Conservation (phyloP, 2,888 invertebrate genomes). For the Andrena chrysosceles region DNA sequence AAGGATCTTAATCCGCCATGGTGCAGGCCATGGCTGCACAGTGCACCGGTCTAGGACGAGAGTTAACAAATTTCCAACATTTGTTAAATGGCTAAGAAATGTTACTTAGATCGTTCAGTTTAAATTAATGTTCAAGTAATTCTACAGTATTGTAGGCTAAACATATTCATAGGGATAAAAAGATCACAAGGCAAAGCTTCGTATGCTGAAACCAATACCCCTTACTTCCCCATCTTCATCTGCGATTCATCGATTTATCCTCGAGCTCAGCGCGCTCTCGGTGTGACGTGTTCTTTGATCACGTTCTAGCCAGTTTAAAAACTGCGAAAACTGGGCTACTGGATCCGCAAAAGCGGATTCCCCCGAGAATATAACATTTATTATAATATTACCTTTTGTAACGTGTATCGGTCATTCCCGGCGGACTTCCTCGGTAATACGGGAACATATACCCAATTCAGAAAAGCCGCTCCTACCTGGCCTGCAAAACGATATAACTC, state of each 20-base stretch:
- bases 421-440: neutral
- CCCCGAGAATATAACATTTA: constrained; percentile 26
- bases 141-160: too few species aligned
- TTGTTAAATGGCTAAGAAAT: too few species aligned
- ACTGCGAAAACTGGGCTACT: neutral
- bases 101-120: too few species aligned
- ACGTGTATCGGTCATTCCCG: constrained; percentile 23
- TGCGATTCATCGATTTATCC: constrained; percentile 18
- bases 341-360: constrained; percentile 31
- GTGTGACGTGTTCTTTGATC: constrained; percentile 27
- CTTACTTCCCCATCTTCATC: too few species aligned
- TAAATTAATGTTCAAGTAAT: too few species aligned
- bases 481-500: neutral
- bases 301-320: constrained; percentile 5
- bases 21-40: neutral
- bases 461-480: neutral
- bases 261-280: neutral
- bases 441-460: neutral
- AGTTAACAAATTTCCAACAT: too few species aligned
- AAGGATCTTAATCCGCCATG: constrained; percentile 37
- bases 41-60: neutral
- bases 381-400: constrained; percentile 44
- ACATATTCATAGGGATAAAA: too few species aligned
- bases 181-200: too few species aligned
- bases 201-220: too few species aligned